A percentile compares a stretch with the other conserved stretches of the same genome.
phyloP scores from a whole-genome alignment of 64 coral and sea anemone genomes.

The Montipora capricornis region DNA sequence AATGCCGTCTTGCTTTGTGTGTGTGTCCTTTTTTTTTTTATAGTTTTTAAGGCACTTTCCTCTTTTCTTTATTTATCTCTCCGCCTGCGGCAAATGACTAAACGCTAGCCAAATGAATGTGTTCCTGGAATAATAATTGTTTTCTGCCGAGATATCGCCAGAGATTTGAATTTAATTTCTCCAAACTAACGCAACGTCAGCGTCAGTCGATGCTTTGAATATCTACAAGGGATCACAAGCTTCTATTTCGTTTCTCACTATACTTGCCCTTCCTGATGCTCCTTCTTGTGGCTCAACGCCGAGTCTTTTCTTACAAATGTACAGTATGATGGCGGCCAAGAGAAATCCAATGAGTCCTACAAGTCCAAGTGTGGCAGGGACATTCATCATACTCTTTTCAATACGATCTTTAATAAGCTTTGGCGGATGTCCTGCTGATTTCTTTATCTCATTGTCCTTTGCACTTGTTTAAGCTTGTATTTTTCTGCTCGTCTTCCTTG shows the following conservation, averaged over 20 bases:
- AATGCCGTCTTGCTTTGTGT: not conserved
- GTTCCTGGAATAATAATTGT: too few relatives aligned
- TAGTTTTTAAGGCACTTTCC: not conserved
- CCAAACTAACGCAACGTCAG: not conserved
- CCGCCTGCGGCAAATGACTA: too few relatives aligned
- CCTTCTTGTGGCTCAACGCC: slow-evolving; percentile 4
- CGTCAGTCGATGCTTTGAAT: not conserved
- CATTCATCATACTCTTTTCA: not conserved
- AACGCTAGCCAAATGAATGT: too few relatives aligned
- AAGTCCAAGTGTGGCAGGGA: slow-evolving; percentile 11
- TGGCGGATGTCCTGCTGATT: not conserved
- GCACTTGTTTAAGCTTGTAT: too few relatives aligned
- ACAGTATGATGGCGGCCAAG: slow-evolving; percentile 22
- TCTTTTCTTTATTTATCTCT: not conserved
- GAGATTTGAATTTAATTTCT: not conserved
- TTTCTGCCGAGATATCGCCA: not conserved
- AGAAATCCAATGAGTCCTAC: slow-evolving; percentile 22
- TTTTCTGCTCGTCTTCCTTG: too few relatives aligned
- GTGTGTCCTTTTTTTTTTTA: not conserved
- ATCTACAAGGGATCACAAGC: slow-evolving; percentile 13
- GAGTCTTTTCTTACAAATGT: slow-evolving; percentile 38
- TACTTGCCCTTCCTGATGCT: not conserved
- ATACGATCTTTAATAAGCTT: not conserved
- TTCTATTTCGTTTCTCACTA: not conserved
- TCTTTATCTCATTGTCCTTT: too few relatives aligned